Base-by-base conservation (phyloP, 2,113 vertebrate genomes). In the Rostratula benghalensis region DNA sequence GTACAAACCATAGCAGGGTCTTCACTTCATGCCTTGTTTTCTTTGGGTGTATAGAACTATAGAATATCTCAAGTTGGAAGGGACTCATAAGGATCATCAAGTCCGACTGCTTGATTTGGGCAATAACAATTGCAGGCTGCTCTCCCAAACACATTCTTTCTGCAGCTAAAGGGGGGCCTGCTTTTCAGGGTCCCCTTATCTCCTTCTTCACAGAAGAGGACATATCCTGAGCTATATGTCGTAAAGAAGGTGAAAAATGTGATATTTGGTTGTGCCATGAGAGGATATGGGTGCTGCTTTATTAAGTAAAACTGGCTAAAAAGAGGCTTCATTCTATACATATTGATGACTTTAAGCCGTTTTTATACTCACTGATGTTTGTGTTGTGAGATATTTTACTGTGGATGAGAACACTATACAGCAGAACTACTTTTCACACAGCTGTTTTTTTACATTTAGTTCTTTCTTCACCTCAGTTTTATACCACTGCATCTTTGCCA, bases 21-120 rank as follows among this genome's bases (percentile, higher is more conserved):
- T 69, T 81, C 2, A 0, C 12, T 41, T 56, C 16, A 25, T 46
- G 22, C 4, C 0, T 0, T 27, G 16, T 5, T 87, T 78, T 89
- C 53, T 84, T 67, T 51, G 10, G 18, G 39, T n/a, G 33, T 67
- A 50, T 51, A 3, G 3, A 78, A 30, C 30, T 28, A 54, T 30
- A 30, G 53, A 54, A 54, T 54, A 30, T 54, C 16, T 54, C 28
- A 30, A 54, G 53, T 54, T 54, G 53, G 53, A 30, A 54, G 53
- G 53, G 28, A 18, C 53, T 54, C 53, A 54, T 30, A 54, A 54
- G 53, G 53, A 18, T 54, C 53, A 54, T 19, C 3, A 30, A 54
- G 53, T 54, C 16, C 53, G 30, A 30, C 18, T 54, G 28, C 28
- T 54, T 30, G 28, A 16, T 43, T 69, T 45, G 67, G 30, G 28